phyloP scores from a whole-genome alignment of 2,888 invertebrate genomes.

The Agrotis exclamationis region DNA sequence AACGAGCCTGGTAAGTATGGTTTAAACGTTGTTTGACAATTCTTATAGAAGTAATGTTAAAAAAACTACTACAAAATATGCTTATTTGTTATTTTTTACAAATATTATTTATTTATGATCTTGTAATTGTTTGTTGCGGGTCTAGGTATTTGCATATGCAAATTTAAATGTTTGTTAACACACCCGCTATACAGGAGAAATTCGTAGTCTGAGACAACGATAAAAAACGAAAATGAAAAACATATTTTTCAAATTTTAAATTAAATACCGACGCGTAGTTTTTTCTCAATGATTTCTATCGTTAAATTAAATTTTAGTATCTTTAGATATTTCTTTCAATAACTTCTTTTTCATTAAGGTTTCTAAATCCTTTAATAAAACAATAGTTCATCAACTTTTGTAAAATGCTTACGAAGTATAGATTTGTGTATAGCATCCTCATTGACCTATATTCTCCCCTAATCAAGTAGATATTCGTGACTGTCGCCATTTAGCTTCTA shows the following conservation, averaged over 20 bases:
- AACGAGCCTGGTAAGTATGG: no score
- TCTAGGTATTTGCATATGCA: no score
- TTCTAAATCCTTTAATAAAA: neutral
- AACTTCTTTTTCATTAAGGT: neutral
- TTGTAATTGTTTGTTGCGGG: no score
- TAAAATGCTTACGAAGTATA: neutral
- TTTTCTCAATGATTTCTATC: neutral
- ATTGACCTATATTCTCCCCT: constrained; percentile 61
- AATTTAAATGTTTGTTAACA: no score
- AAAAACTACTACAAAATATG: no score
- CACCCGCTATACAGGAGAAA: no score
- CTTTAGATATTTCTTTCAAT: neutral
- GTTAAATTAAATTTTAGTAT: neutral
- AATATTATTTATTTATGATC: no score
- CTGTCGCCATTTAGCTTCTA: constrained; percentile 64
- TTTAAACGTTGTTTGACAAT: no score
- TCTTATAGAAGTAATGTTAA: no score
- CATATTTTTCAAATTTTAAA: neutral
- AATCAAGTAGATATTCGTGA: constrained; percentile 66
- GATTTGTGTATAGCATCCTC: constrained; percentile 20
- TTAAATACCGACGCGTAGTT: neutral
- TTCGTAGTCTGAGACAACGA: no score
- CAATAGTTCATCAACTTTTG: neutral
- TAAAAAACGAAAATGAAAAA: no score
- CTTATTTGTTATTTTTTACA: no score